Evolutionary conservation across 2,888 invertebrate species (phyloP).

Genomic region (Drosophila emarginata): DNA sequence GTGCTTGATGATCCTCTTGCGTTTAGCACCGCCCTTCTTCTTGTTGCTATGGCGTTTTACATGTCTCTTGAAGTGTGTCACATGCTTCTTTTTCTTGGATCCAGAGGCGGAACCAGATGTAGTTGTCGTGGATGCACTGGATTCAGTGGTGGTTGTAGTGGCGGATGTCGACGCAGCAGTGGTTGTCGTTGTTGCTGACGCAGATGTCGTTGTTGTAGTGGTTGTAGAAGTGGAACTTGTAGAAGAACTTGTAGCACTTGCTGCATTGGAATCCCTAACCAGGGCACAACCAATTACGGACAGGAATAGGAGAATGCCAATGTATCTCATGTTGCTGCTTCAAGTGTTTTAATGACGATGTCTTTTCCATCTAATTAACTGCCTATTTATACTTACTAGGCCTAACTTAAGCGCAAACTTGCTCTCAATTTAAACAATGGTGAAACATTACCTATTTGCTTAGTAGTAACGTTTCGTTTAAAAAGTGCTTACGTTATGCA

Average conservation of each 20-base stretch:
- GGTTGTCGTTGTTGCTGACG: slow-evolving; percentile 3
- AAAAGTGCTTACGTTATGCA: no score
- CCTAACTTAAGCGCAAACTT: neutral
- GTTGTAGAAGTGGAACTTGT: slow-evolving; percentile 17
- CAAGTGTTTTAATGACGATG: neutral
- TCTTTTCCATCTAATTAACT: neutral
- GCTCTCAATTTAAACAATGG: neutral
- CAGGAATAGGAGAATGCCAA: slow-evolving; percentile 2
- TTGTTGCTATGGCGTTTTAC: neutral
- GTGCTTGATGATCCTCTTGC: slow-evolving; percentile 1
- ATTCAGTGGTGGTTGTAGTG: slow-evolving; percentile 20
- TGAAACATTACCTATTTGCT: neutral
- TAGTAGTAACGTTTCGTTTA: no score
- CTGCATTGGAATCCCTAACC: neutral
- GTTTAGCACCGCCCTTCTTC: neutral
- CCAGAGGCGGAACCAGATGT: slow-evolving; percentile 1
- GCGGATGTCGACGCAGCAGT: neutral
- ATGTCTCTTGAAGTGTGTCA: neutral
- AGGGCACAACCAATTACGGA: neutral
- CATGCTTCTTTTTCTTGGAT: slow-evolving; percentile 18
- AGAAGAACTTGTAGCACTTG: no score
- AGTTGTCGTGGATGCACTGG: neutral
- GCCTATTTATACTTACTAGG: neutral
- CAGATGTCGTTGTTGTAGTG: slow-evolving; percentile 8
- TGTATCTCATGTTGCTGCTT: slow-evolving; percentile 7